phyloP scores from a whole-genome alignment of 2,113 vertebrate genomes.

The Pelmatolapia mariae region DNA sequence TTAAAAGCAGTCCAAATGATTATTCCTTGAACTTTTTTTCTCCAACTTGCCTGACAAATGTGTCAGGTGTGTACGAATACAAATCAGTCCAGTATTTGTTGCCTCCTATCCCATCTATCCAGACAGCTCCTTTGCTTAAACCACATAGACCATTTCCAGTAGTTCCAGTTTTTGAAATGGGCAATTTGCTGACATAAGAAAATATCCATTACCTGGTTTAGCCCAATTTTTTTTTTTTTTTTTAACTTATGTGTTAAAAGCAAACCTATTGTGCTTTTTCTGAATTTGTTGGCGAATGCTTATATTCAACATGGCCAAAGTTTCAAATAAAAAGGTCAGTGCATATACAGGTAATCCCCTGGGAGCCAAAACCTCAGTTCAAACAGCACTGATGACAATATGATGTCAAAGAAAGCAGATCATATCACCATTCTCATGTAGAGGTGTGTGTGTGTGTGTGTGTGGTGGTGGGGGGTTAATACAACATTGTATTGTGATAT shows the following conservation, averaged over 20 bases:
- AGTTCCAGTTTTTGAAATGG: not conserved
- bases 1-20: not conserved
- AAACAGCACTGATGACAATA: not conserved
- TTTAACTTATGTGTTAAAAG: not conserved
- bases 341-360: not conserved
- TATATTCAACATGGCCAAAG: not conserved
- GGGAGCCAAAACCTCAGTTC: not conserved
- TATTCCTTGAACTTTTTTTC: not conserved
- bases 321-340: too few species aligned
- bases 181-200: not conserved
- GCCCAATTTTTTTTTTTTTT: fast-evolving
- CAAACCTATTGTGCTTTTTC: not conserved
- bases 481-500: not conserved
- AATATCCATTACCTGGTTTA: not conserved
- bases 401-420: not conserved
- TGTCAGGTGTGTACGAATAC: not conserved
- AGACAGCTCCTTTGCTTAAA: not conserved
- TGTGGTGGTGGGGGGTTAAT: not conserved
- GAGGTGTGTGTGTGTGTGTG: not conserved
- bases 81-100: not conserved
- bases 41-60: not conserved
- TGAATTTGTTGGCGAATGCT: not conserved
- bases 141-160: not conserved
- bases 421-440: not conserved
- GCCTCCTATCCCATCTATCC: not conserved